Evolutionary conservation across 2,797 vertebrate genomes (phyloP), one percentile per base, ranked within the genome.

Genomic region (Kryptopterus vitreolus): DNA sequence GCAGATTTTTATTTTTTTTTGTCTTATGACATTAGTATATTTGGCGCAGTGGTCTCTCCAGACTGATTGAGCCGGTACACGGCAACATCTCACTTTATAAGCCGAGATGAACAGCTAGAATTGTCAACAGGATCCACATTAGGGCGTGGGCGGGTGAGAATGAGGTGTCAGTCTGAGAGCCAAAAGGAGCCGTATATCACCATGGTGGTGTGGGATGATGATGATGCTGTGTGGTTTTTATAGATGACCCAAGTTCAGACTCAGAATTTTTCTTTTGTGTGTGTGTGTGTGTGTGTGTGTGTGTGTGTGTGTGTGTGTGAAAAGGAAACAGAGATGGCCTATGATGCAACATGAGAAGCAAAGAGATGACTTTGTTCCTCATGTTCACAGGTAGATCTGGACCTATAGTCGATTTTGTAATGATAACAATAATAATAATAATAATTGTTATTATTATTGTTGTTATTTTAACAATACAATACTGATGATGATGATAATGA

Each of bases 121-220:
- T 53, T 78, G 53, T 62, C 72, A 65, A 82, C 76, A 82, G 62
- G 70, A 74, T 52, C 69, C 61, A 29, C 76, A 68, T 46, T 58
- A 53, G 62, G 81, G 65, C 31, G 70, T 58, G 68, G 61, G 76
- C 43, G 61, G 70, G 81, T 57, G 81, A 59, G 70, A 68, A 78
- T 38, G 76, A 82, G 61, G 76, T 78, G 76, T 78, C 81, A 78
- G 52, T 55, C 55, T 38, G 12, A 6, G 22, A 75, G 76, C 76
- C 53, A 75, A 74, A 82, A 58, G 55, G 35, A 82, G 69, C 69
- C 61, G 24, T 38, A 24, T 52, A 31, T 58, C 46, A 43, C 48
- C 48, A 61, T 52, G 31, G 33, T 48, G 50, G 24, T 48, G 50
- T 57, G 68, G 35, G 72, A 46, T n/a, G 72, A 46, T n/a, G 33